Base-by-base conservation (phyloP, 2,113 vertebrate species). In the Globicephala melas region DNA sequence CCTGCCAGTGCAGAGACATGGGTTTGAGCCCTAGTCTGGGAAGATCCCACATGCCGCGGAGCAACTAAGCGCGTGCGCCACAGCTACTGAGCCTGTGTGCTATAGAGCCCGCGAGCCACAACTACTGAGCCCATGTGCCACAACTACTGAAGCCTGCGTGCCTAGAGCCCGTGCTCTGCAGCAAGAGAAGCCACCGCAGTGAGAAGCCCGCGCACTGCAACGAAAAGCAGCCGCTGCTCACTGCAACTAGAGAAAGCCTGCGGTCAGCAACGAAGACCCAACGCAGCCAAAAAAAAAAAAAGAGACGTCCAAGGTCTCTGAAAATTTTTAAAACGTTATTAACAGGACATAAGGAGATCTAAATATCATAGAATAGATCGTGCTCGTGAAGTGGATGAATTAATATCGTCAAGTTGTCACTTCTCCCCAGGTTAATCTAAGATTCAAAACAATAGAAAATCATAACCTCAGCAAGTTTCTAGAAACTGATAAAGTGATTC, bases 161-260 rank as follows among this genome's bases (percentile, higher is more conserved):
- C 53, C 5, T 17, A 17, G 15, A 53, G 53, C 53, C 1, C 1
- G 15, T 53, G 15, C 15, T 53, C 15, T 17, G 0, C 53, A 53
- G 17, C 53, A 17, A 53, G 53, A 53, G 53, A 53, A 53, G 15
- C 53, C 53, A 18, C 53, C 53, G 0, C 53, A 6, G 1, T 17
- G 53, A 53, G 53, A 53, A 53, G 53, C 15, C 53, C 0, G 15
- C 14, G 0, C 50, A 53, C 15, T 0, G 0, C 50, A 53, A 53
- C 5, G 5, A 53, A 53, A 0, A 53, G 50, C 0, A 53, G 50
- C 15, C 15, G 0, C 50, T 0, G 15, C 53, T 6, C 53, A 4
- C 14, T 5, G 5, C 53, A 53, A 53, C 53, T 53, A 53, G 53
- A 53, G 53, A 53, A 6, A 53, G 50, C 50, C 15, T 0, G 50